Percentiles rank a stretch among this genome's conserved stretches.
These are phyloP conservation scores for Philhelius pedissequus DNA, from an alignment of 2,888 invertebrate species.

Conservation along the genomic window DNA sequence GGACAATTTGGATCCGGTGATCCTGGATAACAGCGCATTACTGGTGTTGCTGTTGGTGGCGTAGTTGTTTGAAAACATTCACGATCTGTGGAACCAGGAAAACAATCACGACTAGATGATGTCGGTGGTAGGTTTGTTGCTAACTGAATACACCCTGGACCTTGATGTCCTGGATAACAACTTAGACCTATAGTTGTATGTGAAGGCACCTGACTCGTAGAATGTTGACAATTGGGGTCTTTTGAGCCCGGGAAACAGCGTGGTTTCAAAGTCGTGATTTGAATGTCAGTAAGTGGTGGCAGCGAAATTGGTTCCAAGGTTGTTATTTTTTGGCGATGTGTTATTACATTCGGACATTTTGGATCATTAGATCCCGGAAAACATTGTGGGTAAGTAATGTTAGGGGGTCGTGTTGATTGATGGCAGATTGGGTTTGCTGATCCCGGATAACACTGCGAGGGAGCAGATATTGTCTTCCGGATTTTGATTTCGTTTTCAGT, in stretches of 20 bases:
- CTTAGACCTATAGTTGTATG: not conserved
- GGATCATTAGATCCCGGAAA: slow-evolving; percentile 75
- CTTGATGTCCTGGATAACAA: slow-evolving; percentile 73
- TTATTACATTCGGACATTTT: slow-evolving; percentile 73
- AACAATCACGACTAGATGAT: slow-evolving; percentile 69
- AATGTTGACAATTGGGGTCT: slow-evolving; percentile 69
- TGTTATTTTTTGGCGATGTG: slow-evolving; percentile 24
- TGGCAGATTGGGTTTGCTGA: slow-evolving; percentile 74
- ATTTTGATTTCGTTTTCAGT: not conserved
- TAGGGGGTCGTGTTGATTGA: slow-evolving; percentile 57
- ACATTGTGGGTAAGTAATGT: slow-evolving; percentile 74
- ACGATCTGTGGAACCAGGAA: slow-evolving; percentile 74
- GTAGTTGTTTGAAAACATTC: slow-evolving; percentile 69
- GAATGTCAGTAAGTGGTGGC: not conserved
- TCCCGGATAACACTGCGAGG: slow-evolving; percentile 74
- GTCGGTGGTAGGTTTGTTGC: not conserved
- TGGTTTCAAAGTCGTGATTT: slow-evolving; percentile 42
- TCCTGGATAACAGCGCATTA: not conserved
- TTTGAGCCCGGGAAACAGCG: slow-evolving; percentile 71
- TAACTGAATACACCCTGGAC: not conserved
- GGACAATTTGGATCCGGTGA: not conserved
- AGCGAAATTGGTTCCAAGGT: not conserved
- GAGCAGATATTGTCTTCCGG: not conserved
- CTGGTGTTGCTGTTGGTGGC: slow-evolving; percentile 25
- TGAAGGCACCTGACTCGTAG: not conserved